Conservation (phyloP, 2,888 invertebrate genomes). For the Diarsia mendica region DNA sequence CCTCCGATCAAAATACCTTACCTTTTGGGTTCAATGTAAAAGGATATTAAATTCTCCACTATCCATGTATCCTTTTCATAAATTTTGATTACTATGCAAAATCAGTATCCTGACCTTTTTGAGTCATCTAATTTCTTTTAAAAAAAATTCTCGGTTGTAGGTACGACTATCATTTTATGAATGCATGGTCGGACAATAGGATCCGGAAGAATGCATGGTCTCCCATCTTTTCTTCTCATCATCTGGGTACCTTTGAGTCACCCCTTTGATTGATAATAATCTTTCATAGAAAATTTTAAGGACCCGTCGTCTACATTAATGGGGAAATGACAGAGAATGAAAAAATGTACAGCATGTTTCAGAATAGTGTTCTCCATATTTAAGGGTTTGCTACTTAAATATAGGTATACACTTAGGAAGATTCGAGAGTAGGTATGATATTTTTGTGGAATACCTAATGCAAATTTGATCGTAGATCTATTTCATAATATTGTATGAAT, state of each 20-base stretch:
- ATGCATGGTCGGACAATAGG: conserved; percentile 11
- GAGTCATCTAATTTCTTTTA: neutral
- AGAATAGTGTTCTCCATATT: neutral
- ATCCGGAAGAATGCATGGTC: conserved; percentile 4
- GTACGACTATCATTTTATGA: conserved; percentile 23
- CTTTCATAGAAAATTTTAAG: neutral
- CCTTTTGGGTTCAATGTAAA: neutral
- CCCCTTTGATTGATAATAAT: conserved; percentile 11
- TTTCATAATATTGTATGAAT: too few species aligned
- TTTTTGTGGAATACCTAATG: too few species aligned
- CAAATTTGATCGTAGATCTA: too few species aligned
- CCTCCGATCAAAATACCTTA: neutral
- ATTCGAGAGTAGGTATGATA: too few species aligned
- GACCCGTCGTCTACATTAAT: neutral
- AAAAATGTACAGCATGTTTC: neutral
- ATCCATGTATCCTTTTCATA: neutral
- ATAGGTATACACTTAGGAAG: too few species aligned
- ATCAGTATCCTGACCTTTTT: neutral
- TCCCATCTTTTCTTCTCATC: conserved; percentile 15
- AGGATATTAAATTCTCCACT: neutral
- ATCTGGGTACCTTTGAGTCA: neutral
- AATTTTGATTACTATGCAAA: neutral
- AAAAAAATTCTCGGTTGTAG: neutral
- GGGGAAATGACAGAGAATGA: neutral
- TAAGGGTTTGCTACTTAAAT: too few species aligned